Percentiles rank a stretch among this genome's conserved stretches.
Evolutionary conservation across 2,113 vertebrate genomes (phyloP).

Genomic region (Bettongia penicillata): DNA sequence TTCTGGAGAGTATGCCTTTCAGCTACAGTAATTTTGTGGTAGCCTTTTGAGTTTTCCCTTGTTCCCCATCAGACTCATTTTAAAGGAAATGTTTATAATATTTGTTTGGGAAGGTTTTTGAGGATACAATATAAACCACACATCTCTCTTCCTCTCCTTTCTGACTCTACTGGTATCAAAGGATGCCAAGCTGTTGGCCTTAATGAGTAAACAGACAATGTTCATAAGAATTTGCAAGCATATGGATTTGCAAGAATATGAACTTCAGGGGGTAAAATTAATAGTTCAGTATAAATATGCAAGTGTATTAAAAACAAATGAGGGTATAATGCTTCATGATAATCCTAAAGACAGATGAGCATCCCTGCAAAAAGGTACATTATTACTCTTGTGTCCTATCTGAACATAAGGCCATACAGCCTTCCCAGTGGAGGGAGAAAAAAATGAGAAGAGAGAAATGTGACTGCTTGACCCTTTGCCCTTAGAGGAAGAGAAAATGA

Average conservation of each 20-base stretch:
- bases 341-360: neutral
- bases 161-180: neutral
- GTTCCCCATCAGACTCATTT: neutral
- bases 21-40: neutral
- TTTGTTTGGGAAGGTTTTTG: neutral
- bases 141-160: neutral
- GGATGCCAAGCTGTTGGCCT: neutral
- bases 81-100: neutral
- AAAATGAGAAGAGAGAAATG: neutral
- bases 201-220: neutral
- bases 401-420: neutral
- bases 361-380: neutral
- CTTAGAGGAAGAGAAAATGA: neutral
- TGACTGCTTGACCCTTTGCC: neutral
- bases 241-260: neutral
- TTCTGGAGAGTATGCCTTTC: neutral
- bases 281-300: neutral
- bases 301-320: neutral
- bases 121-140: neutral
- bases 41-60: neutral
- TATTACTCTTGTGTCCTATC: neutral
- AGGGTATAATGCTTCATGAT: neutral
- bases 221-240: neutral
- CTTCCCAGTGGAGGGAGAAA: neutral
- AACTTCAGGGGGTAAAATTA: neutral